Evolutionary conservation across 2,888 invertebrate genomes (phyloP), one percentile per base, ranked within the genome.

Genomic region (Halocaridina rubra): DNA sequence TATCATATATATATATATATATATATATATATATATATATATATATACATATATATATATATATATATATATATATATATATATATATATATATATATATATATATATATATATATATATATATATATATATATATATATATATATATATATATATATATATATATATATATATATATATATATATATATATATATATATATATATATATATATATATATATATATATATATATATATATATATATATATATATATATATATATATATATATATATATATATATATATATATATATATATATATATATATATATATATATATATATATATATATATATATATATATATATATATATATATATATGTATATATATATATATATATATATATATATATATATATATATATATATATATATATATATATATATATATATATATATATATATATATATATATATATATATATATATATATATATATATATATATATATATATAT

Each of bases 361-460:
- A 69, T 69, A 69, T 69, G 29, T 69, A 27, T 69, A 69, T 7
- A 69, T 61, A 61, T 61, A 61, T 61, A 61, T 61, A 61, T n/a
- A 61, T 46, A 61, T 61, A 61, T 61, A 61, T 67, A 61, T 61
- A 61, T 61, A 69, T 22, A 29, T 22, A 69, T 69, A 27, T 22
- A 27, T 69, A 27, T 69, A 71, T 71, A 32, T 71, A 71, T 71
- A 32, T 71, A 71, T 71, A 32, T 71, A 71, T 71, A 71, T 32
- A 71, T 71, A 71, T 74, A 71, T 30, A 71, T 71, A 32, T 71
- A 32, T 74, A 71, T 71, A 71, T 71, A 71, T 71, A 71, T 71
- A 71, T 71, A 32, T 71, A 71, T 71, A 71, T 71, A 71, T 74
- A 74, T 74, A 39, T 74, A 24, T 53, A 75, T 75, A 75, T n/a